A percentile compares a stretch with the other conserved stretches of the same genome.
Conservation (phyloP, 92 coral and sea anemone species). For the Heteractis magnifica region DNA sequence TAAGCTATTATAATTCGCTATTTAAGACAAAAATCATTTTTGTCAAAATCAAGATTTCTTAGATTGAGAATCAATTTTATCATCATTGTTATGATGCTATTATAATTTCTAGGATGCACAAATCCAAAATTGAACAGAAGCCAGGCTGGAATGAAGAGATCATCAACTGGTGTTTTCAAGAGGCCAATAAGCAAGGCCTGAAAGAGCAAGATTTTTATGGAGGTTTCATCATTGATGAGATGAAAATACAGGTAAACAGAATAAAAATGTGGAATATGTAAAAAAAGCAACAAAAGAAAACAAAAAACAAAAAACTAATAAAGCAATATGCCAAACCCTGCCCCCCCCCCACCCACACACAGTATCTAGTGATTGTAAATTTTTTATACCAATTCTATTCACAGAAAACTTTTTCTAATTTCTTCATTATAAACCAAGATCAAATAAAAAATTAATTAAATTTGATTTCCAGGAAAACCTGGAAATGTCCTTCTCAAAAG, state of each 20-base stretch:
- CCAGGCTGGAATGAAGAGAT: slow-evolving; percentile 41
- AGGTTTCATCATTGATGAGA: slow-evolving; percentile 48
- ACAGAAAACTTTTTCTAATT: not conserved
- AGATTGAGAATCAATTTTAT: not conserved
- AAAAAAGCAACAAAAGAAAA: not conserved
- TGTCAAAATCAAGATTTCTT: not conserved
- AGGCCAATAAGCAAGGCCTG: slow-evolving; percentile 21
- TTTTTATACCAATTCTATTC: not conserved
- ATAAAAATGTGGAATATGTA: not conserved
- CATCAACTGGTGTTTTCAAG: slow-evolving; percentile 31
- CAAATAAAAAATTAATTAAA: too few relatives aligned
- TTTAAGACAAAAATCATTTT: not conserved
- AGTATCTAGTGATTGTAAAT: not conserved
- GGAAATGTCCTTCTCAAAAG: slow-evolving; percentile 24
- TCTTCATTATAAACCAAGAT: too few relatives aligned
- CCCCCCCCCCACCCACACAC: not conserved
- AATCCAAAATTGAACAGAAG: slow-evolving; percentile 34
- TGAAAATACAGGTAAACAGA: slow-evolving; percentile 34
- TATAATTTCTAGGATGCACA: slow-evolving; percentile 13
- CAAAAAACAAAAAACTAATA: too few relatives aligned
- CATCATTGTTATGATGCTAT: not conserved
- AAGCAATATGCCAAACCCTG: too few relatives aligned
- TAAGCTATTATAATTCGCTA: not conserved
- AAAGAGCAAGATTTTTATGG: slow-evolving; percentile 26
- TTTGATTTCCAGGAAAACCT: slow-evolving; percentile 31